Percentiles rank a stretch among this genome's conserved stretches.
Evolutionary conservation across 2,113 vertebrate species (phyloP).

Genomic region (Danio rerio): DNA sequence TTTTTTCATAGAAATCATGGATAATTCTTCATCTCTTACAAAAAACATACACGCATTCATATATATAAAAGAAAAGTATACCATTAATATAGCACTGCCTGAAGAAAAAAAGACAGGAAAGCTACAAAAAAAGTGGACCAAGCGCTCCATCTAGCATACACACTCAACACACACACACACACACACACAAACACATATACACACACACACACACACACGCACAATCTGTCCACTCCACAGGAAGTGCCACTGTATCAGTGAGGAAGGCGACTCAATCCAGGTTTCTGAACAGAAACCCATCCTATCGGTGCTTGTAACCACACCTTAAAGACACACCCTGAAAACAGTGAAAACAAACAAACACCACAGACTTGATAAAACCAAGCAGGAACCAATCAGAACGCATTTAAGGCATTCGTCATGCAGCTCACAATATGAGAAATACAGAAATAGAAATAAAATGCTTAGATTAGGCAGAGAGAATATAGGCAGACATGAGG

Average conservation of each 20-base stretch:
- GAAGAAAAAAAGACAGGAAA: slow-evolving; percentile 31
- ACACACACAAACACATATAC: slow-evolving; percentile 56
- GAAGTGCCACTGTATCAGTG: slow-evolving; percentile 72
- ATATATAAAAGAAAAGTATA: slow-evolving; percentile 50
- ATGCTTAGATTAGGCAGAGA: slow-evolving; percentile 26
- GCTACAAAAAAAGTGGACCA: slow-evolving; percentile 47
- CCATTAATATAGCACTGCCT: slow-evolving; percentile 59
- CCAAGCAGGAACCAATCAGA: slow-evolving; percentile 79
- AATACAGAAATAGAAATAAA: slow-evolving; percentile 1
- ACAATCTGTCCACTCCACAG: slow-evolving; percentile 56
- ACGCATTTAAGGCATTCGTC: slow-evolving; percentile 72
- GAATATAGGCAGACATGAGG: not conserved
- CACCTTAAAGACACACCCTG: slow-evolving; percentile 52
- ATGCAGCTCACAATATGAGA: slow-evolving; percentile 72
- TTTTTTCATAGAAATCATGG: slow-evolving; percentile 36
- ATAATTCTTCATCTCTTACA: slow-evolving; percentile 55
- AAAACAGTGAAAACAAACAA: slow-evolving; percentile 46
- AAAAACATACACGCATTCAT: slow-evolving; percentile 54
- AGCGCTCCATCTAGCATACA: slow-evolving; percentile 54
- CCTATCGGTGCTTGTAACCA: slow-evolving; percentile 43
- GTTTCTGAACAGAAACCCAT: slow-evolving; percentile 54
- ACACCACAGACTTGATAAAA: slow-evolving; percentile 72
- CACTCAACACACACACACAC: slow-evolving; percentile 59
- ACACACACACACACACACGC: slow-evolving; percentile 60
- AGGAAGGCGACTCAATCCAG: slow-evolving; percentile 63